Evolutionary conservation across 2,113 vertebrate species (phyloP).

Genomic region (Camelus bactrianus): DNA sequence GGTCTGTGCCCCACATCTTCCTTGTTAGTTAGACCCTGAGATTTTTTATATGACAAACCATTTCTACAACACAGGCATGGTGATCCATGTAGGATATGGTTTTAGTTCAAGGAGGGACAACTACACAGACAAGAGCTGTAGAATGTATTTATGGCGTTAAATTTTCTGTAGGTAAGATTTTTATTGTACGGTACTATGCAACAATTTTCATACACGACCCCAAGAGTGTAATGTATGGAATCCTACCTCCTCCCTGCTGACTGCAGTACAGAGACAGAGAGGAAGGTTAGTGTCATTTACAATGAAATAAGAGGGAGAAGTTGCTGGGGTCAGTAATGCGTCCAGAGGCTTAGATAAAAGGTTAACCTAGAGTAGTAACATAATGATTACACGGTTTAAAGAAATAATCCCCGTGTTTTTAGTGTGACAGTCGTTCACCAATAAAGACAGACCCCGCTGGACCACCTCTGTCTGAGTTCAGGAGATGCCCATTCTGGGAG

Average conservation of each 20-base stretch:
- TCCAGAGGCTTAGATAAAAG: not conserved
- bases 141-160: not conserved
- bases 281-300: not conserved
- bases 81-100: not conserved
- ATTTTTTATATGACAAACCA: not conserved
- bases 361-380: not conserved
- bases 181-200: not conserved
- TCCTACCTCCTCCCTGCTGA: not conserved
- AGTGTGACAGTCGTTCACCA: slow-evolving; percentile 73
- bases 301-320: not conserved
- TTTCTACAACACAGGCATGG: not conserved
- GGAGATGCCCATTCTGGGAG: slow-evolving; percentile 80
- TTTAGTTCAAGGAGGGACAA: not conserved
- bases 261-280: not conserved
- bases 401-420: slow-evolving; percentile 61
- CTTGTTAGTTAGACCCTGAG: not conserved
- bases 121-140: not conserved
- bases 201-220: not conserved
- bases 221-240: not conserved
- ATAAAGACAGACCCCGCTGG: slow-evolving; percentile 64
- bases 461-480: slow-evolving; percentile 77
- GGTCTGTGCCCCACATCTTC: not conserved
- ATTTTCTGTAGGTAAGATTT: not conserved
- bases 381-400: slow-evolving; percentile 45
- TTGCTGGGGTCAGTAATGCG: not conserved